Evolutionary conservation across 23 tunicate genomes (phyloP).

Genomic region (Corella eumyota): DNA sequence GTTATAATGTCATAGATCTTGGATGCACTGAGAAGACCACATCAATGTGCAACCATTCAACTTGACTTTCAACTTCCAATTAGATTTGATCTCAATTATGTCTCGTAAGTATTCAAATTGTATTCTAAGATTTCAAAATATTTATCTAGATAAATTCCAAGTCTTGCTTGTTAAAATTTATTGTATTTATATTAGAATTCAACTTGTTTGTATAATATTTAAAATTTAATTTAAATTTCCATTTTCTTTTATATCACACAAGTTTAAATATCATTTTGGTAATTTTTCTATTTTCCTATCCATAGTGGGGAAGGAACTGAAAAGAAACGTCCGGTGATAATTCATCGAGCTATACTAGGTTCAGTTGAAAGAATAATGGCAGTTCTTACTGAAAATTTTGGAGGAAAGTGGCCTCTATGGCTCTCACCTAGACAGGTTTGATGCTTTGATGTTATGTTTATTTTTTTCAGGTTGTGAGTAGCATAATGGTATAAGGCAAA

Average conservation of each 20-base stretch:
- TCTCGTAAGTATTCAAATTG: constrained; percentile 29
- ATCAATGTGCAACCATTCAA: constrained; percentile 97
- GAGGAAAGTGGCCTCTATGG: constrained; percentile 99
- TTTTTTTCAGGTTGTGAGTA: neutral
- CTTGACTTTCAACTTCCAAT: constrained; percentile 97
- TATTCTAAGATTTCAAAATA: neutral
- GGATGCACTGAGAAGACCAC: constrained; percentile 93
- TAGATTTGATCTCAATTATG: constrained; percentile 88
- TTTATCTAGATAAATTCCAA: no score
- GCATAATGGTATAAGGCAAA: no score
- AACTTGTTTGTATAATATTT: neutral
- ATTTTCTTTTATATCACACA: no score
- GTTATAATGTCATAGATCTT: constrained; percentile 28
- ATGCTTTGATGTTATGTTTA: neutral
- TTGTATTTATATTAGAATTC: neutral
- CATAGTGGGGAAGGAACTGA: constrained; percentile 74
- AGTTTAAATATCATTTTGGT: no score
- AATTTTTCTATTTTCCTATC: no score
- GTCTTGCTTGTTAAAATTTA: neutral
- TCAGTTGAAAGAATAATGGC: constrained; percentile 97
- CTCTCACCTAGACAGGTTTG: constrained; percentile 89
- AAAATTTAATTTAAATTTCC: neutral
- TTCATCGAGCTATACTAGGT: constrained; percentile 92
- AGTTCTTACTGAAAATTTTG: constrained; percentile 84
- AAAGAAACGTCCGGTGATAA: constrained; percentile 94